Conservation (phyloP, 1,140 invertebrate genomes). For the Pissodes strobi region DNA sequence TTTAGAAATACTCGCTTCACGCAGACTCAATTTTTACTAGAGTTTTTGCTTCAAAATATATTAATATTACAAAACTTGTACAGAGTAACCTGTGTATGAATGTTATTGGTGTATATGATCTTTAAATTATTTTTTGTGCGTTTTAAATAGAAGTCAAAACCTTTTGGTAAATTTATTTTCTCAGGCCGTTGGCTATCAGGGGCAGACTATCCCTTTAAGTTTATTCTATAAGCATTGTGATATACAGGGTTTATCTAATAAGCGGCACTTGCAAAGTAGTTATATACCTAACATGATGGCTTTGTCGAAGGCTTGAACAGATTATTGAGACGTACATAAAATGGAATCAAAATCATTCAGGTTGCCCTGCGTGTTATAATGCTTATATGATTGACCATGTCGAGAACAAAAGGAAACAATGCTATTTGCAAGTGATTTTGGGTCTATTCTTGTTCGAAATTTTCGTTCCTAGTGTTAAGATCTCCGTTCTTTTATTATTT, state of each 20-base stretch:
- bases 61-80: slow-evolving; percentile 25
- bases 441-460: neutral
- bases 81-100: slow-evolving; percentile 33
- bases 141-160: slow-evolving; percentile 20
- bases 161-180: neutral
- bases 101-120: slow-evolving; percentile 35
- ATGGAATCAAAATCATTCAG: too few species aligned
- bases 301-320: too few species aligned
- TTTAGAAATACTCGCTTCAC: slow-evolving; percentile 11
- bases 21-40: slow-evolving; percentile 17
- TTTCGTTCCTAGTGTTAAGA: slow-evolving; percentile 10
- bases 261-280: too few species aligned
- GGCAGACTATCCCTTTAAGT: too few species aligned
- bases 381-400: too few species aligned
- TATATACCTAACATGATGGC: too few species aligned
- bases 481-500: slow-evolving; percentile 12
- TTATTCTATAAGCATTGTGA: too few species aligned
- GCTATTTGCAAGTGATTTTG: slow-evolving; percentile 3
- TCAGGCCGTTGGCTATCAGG: too few species aligned
- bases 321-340: too few species aligned
- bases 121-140: slow-evolving; percentile 31
- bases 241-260: too few species aligned
- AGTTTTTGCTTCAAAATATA: slow-evolving; percentile 24
- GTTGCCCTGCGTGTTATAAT: too few species aligned
- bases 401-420: neutral